phyloP scores from a whole-genome alignment of 2,113 vertebrate genomes.

The Larimichthys crocea region DNA sequence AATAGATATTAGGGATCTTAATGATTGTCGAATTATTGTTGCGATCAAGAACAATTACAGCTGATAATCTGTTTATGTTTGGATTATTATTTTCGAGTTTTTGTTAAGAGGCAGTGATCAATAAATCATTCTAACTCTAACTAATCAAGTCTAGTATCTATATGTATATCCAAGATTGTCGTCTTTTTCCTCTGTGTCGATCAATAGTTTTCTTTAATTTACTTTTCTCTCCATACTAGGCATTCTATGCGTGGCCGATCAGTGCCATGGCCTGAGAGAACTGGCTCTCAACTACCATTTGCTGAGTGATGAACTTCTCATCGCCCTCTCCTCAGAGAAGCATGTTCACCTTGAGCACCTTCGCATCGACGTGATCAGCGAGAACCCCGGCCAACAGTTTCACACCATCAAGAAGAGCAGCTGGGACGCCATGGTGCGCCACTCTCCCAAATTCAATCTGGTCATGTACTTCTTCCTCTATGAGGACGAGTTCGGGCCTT shows the following conservation, averaged over 20 bases:
- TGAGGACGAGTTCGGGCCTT: conserved; percentile 95
- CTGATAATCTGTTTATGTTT: not conserved
- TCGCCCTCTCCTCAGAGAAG: conserved; percentile 94
- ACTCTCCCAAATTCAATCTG: conserved; percentile 96
- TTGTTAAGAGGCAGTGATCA: not conserved
- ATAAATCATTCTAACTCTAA: not conserved
- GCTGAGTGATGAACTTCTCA: conserved; percentile 92
- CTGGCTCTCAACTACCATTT: conserved; percentile 95
- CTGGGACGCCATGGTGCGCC: conserved; percentile 96
- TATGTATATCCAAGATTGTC: too few relatives aligned
- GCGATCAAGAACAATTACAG: not conserved
- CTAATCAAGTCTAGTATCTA: too few relatives aligned
- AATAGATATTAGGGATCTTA: not conserved
- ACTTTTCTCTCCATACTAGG: conserved; percentile 46
- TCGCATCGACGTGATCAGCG: conserved; percentile 96
- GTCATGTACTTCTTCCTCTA: conserved; percentile 99
- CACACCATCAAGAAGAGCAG: conserved; percentile 96
- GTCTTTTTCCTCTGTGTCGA: not conserved
- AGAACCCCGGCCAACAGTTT: conserved; percentile 95
- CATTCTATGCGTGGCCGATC: conserved; percentile 89
- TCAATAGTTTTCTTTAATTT: not conserved
- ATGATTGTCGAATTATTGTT: not conserved
- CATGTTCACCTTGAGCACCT: conserved; percentile 96
- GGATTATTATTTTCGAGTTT: not conserved
- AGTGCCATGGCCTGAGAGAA: conserved; percentile 95